These are phyloP conservation scores for Scleropages formosus DNA, from an alignment of 2,797 vertebrate species.

Conservation along the genomic window DNA sequence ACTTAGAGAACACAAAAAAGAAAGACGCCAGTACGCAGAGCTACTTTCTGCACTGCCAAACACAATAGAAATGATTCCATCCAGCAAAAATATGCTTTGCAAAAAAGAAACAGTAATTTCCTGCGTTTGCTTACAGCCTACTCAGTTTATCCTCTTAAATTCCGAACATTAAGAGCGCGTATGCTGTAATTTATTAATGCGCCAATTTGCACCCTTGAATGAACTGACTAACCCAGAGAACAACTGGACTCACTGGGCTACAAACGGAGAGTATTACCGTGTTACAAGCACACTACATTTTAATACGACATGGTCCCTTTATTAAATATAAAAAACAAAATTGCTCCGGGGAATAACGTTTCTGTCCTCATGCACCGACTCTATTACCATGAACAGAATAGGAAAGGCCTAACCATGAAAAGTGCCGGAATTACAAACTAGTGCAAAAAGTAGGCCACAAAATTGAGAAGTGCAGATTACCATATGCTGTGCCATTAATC, in stretches of 20 bases:
- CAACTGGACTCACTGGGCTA: neutral
- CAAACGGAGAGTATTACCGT: neutral
- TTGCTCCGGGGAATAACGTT: constrained; percentile 50
- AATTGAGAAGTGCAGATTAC: constrained; percentile 68
- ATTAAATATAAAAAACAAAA: constrained; percentile 59
- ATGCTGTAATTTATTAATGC: neutral
- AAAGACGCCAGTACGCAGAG: neutral
- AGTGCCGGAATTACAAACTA: constrained; percentile 52
- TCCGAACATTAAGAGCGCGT: constrained; percentile 7
- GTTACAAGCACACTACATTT: constrained; percentile 9
- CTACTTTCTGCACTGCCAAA: neutral
- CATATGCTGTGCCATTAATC: constrained; percentile 65
- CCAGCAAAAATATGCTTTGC: neutral
- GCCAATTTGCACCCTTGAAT: neutral
- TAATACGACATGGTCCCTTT: constrained; percentile 56
- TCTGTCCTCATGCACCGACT: constrained; percentile 35
- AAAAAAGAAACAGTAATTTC: constrained; percentile 1
- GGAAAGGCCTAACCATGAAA: constrained; percentile 40
- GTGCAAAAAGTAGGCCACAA: constrained; percentile 70
- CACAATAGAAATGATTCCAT: too few species aligned
- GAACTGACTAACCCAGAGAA: neutral
- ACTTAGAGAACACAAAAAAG: neutral
- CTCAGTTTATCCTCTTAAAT: neutral
- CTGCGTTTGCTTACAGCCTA: neutral
- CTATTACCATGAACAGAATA: constrained; percentile 51